These are phyloP conservation scores for Phataginus tricuspis DNA, from an alignment of 2,797 vertebrate species.

Conservation along the genomic window DNA sequence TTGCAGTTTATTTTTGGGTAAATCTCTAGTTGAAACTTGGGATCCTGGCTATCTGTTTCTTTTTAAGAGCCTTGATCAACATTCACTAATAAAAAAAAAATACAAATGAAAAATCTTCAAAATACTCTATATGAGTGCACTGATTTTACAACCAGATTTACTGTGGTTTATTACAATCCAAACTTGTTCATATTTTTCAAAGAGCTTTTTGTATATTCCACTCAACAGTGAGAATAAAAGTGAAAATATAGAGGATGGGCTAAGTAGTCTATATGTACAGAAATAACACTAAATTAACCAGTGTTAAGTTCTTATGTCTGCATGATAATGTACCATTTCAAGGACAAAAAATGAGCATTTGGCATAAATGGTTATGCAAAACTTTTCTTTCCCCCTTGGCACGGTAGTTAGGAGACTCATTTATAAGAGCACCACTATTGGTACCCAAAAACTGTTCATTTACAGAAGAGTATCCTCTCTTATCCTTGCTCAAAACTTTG, in stretches of 20 bases:
- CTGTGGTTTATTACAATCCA: not conserved
- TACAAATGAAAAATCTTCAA: not conserved
- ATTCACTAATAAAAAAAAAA: not conserved
- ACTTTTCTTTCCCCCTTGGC: not conserved
- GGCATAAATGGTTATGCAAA: not conserved
- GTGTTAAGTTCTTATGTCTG: not conserved
- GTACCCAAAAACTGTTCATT: not conserved
- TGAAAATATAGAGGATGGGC: not conserved
- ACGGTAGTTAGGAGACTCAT: not conserved
- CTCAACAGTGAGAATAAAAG: not conserved
- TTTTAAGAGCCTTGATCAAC: not conserved
- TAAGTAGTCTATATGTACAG: not conserved
- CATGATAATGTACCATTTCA: not conserved
- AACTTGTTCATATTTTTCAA: not conserved
- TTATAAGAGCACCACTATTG: not conserved
- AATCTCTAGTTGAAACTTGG: not conserved
- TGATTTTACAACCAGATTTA: not conserved
- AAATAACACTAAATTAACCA: not conserved
- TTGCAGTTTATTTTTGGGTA: not conserved
- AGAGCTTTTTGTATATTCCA: not conserved
- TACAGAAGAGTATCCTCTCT: not conserved
- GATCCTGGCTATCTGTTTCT: not conserved
- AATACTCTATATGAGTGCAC: not conserved
- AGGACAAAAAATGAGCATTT: conserved; percentile 10
- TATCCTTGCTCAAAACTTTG: not conserved